A percentile compares a stretch with the other conserved stretches of the same genome.
These are phyloP conservation scores for Omphaloscelis lunosa DNA, from an alignment of 2,888 invertebrate species.

Conservation along the genomic window DNA sequence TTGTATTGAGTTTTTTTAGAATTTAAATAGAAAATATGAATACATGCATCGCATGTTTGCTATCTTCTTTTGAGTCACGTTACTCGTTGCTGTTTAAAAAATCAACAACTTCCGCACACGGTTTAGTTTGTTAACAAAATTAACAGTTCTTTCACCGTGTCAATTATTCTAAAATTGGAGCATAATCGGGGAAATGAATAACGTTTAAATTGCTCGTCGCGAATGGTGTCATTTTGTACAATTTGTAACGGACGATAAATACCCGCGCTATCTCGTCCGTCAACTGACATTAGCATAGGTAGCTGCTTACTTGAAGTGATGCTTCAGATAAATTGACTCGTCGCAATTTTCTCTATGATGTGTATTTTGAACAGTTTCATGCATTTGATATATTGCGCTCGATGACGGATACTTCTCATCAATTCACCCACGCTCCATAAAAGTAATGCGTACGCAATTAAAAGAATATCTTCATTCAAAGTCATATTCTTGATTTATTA, in stretches of 20 bases:
- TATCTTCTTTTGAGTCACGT: conserved; percentile 37
- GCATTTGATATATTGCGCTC: conserved; percentile 40
- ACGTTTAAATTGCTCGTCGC: conserved; percentile 57
- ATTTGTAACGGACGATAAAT: conserved; percentile 65
- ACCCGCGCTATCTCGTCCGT: conserved; percentile 55
- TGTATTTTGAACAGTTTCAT: conserved; percentile 39
- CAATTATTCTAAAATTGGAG: conserved; percentile 12
- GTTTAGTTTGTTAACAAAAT: conserved; percentile 33
- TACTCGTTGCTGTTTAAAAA: conserved; percentile 25
- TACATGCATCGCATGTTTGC: conserved; percentile 41
- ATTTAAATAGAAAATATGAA: conserved; percentile 19
- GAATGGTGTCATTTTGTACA: conserved; percentile 68
- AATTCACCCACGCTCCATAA: conserved; percentile 42
- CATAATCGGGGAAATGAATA: conserved; percentile 41
- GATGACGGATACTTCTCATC: conserved; percentile 16
- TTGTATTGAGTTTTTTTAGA: not conserved
- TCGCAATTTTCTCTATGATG: conserved; percentile 51
- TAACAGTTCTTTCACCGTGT: conserved; percentile 29
- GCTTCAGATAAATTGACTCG: conserved; percentile 62
- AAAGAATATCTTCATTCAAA: conserved; percentile 52
- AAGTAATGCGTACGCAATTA: conserved; percentile 49
- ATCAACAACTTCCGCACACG: conserved; percentile 29
- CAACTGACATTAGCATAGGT: conserved; percentile 61
- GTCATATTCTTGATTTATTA: conserved; percentile 67
- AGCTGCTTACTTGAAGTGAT: conserved; percentile 37